These are phyloP conservation scores for Callimico goeldii DNA, from an alignment of 2,797 vertebrate species.

Conservation along the genomic window DNA sequence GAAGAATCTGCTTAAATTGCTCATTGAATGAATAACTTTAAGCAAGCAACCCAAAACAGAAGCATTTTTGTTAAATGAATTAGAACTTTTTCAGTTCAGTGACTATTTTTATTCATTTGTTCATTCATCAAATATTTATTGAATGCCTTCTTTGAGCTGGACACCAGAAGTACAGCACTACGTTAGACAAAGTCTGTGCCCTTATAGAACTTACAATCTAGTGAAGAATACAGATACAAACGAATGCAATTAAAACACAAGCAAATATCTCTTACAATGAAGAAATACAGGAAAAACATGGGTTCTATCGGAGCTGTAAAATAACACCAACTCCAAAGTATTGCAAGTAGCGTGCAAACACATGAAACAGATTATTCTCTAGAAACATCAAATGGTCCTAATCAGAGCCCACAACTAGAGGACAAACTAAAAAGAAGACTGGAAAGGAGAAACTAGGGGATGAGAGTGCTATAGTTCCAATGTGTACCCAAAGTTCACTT, in stretches of 20 bases:
- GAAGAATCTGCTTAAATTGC: constrained; percentile 13
- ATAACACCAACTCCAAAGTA: background rate
- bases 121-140: constrained; percentile 20
- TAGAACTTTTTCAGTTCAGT: background rate
- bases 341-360: background rate
- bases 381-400: background rate
- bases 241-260: background rate
- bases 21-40: background rate
- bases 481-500: no score
- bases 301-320: background rate
- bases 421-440: background rate
- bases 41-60: background rate
- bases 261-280: background rate
- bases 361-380: background rate
- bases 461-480: background rate
- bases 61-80: constrained; percentile 29
- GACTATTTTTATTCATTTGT: background rate
- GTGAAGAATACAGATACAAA: background rate
- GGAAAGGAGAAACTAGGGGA: background rate
- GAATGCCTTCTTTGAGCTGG: background rate
- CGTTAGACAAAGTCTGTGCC: background rate
- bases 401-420: background rate
- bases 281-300: background rate
- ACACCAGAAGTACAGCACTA: constrained; percentile 2
- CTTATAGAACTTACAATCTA: background rate